A percentile compares a stretch with the other conserved stretches of the same genome.
These are phyloP conservation scores for Seriola aureovittata DNA, from an alignment of 2,113 vertebrate species.

Conservation along the genomic window DNA sequence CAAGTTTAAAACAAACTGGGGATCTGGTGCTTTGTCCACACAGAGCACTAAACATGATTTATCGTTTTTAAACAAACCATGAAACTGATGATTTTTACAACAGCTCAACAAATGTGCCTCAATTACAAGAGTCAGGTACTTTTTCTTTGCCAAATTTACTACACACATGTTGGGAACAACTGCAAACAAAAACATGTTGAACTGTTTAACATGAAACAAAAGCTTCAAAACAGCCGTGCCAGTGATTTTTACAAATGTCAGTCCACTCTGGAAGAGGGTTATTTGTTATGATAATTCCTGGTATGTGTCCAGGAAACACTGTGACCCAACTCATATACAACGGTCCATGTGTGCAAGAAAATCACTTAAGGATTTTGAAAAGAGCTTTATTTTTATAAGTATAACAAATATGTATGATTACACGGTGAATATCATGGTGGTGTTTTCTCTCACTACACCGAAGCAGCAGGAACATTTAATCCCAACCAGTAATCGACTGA, in stretches of 20 bases:
- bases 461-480: conserved; percentile 29
- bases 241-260: not conserved
- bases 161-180: not conserved
- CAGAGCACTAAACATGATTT: not conserved
- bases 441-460: not conserved
- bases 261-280: conserved; percentile 13
- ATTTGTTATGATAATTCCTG: conserved; percentile 10
- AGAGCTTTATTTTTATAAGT: too few species aligned
- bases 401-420: too few species aligned
- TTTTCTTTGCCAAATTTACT: not conserved
- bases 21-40: not conserved
- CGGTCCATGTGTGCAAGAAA: too few species aligned
- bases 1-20: not conserved
- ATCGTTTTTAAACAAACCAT: not conserved
- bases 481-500: conserved; percentile 37
- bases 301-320: conserved; percentile 14
- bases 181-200: not conserved
- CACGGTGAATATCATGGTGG: too few species aligned
- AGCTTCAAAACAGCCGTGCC: not conserved
- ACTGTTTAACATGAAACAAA: conserved; percentile 15
- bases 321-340: conserved; percentile 12
- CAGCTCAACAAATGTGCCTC: not conserved
- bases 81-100: not conserved
- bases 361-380: too few species aligned
- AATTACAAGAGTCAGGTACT: not conserved